Conservation (phyloP, 2,113 vertebrate genomes). For the Struthio camelus region DNA sequence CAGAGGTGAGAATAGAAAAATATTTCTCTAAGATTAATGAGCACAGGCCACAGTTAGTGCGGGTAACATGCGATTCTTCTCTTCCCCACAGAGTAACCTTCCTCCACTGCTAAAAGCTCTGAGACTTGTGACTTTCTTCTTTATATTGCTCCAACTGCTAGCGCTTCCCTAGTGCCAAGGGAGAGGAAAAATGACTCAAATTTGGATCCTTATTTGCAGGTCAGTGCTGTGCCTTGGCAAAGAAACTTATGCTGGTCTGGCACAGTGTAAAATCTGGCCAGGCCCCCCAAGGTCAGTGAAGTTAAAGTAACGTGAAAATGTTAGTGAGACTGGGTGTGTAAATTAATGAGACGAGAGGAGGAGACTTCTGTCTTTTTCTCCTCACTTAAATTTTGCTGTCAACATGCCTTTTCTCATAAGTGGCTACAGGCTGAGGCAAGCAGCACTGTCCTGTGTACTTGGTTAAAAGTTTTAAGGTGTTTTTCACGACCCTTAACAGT, state of each 20-base stretch:
- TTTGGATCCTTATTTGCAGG: neutral
- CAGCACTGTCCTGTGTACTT: neutral
- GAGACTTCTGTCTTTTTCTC: neutral
- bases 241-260: neutral
- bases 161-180: neutral
- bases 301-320: neutral
- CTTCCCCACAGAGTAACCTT: neutral
- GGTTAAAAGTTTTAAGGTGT: neutral
- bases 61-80: accelerated
- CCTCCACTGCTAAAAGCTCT: neutral
- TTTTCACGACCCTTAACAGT: accelerated
- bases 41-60: neutral
- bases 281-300: neutral
- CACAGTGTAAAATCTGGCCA: neutral
- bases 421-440: neutral
- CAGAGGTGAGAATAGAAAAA: neutral
- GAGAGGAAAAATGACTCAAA: accelerated
- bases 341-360: neutral
- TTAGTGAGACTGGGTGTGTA: neutral
- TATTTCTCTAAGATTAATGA: neutral
- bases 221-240: neutral
- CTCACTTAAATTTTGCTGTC: accelerated
- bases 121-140: neutral
- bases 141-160: accelerated
- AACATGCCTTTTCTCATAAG: neutral